These are phyloP conservation scores for Gnatocerus cornutus DNA, from an alignment of 2,888 invertebrate species.

Conservation along the genomic window DNA sequence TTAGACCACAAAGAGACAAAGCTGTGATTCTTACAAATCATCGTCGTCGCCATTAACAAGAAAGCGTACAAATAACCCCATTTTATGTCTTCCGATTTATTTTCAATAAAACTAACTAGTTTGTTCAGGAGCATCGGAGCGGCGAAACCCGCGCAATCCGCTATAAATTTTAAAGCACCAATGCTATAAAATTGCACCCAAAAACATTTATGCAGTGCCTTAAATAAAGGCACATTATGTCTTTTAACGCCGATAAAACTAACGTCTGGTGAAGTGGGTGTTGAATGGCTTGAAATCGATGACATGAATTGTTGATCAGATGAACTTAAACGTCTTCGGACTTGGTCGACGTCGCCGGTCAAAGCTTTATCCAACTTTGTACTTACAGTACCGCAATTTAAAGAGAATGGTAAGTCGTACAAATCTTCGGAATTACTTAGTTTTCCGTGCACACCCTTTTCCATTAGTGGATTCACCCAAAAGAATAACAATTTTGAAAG, in stretches of 20 bases:
- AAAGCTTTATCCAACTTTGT: slow-evolving; percentile 76
- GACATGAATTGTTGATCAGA: slow-evolving; percentile 13
- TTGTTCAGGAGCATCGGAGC: slow-evolving; percentile 91
- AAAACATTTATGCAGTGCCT: slow-evolving; percentile 83
- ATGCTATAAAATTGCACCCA: slow-evolving; percentile 89
- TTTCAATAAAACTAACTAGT: slow-evolving; percentile 86
- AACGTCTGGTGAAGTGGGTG: slow-evolving; percentile 49
- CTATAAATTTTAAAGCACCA: slow-evolving; percentile 86
- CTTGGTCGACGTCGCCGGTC: slow-evolving; percentile 73
- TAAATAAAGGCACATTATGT: slow-evolving; percentile 75
- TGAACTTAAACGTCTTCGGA: slow-evolving; percentile 51
- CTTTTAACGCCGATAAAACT: slow-evolving; percentile 53
- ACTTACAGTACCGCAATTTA: slow-evolving; percentile 77
- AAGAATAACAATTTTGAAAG: slow-evolving; percentile 86
- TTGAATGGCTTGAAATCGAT: slow-evolving; percentile 46
- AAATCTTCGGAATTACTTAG: slow-evolving; percentile 85
- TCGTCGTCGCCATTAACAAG: slow-evolving; percentile 78
- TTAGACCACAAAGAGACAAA: not conserved
- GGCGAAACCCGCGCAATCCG: slow-evolving; percentile 89
- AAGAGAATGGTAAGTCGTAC: slow-evolving; percentile 83
- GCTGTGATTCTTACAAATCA: slow-evolving; percentile 76
- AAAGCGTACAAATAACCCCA: slow-evolving; percentile 79
- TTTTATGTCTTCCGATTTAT: slow-evolving; percentile 78
- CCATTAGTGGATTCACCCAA: slow-evolving; percentile 91
- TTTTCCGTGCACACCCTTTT: slow-evolving; percentile 84